Evolutionary conservation across 2,888 invertebrate species (phyloP), one percentile per base, ranked within the genome.

Genomic region (Acronicta alni): DNA sequence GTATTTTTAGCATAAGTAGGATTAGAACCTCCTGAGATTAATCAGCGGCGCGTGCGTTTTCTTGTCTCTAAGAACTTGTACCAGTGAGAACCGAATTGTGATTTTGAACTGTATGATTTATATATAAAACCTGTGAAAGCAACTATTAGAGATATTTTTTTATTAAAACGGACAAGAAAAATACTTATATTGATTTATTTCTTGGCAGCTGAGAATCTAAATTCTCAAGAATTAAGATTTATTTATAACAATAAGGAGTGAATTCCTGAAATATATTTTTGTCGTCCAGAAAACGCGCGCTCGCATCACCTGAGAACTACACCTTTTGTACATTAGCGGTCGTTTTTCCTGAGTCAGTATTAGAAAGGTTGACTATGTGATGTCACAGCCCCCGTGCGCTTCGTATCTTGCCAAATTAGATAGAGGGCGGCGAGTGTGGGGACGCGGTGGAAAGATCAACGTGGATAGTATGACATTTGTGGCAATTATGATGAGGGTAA

Each of bases 1-100:
- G 92, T 92, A 93, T 92, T 93, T 81, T 87, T 91, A 91, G 89
- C 78, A 67, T 92, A 93, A 91, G 89, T 93, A 93, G 91, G 90
- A 73, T 84, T 92, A 92, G 89, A 88, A 85, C 89, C 87, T 85
- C 84, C 84, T 88, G 92, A 93, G 92, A 92, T 92, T 92, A 89
- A 78, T 75, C 61, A 67, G 69, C 52, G 20, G 57, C 18, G 32
- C 54, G 69, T 69, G 71, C 72, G 74, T 67, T 79, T 72, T 74
- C 71, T 77, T 59, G 60, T 62, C 35, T 44, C 20, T 14, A 26
- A 45, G 9, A 16, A 41, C 18, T 49, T 41, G 26, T 53, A 55
- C 38, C 30, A 49, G 54, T 30, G 39, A 51, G 5, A 47, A 62
- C 37, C 18, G 30, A 17, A 20, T 41, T 18, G 37, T 10, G 43